Evolutionary conservation across 2,113 vertebrate species (phyloP).

Genomic region (Tenebrosternarchus preto): DNA sequence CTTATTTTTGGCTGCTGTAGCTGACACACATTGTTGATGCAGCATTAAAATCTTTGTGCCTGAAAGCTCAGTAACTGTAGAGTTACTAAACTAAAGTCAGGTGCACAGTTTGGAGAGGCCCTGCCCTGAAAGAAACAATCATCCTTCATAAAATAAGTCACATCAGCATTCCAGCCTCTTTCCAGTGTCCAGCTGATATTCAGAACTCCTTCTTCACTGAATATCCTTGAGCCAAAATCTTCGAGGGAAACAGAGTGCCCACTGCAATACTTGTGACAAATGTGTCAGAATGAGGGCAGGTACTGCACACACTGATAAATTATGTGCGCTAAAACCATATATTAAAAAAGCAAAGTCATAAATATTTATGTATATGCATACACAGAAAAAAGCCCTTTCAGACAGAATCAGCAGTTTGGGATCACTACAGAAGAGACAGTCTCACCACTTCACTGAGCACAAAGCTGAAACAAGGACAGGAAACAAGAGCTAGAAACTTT

Average conservation of each 20-base stretch:
- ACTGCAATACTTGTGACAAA: neutral
- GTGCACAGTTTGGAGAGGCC: neutral
- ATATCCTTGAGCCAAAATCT: neutral
- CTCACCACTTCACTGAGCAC: neutral
- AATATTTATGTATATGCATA: constrained; percentile 14
- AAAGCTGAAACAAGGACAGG: constrained; percentile 17
- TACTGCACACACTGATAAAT: neutral
- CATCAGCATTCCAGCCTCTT: too few species aligned
- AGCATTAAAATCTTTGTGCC: too few species aligned
- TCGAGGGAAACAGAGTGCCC: neutral
- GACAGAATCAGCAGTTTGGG: constrained; percentile 1
- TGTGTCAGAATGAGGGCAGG: neutral
- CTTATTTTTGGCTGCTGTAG: too few species aligned
- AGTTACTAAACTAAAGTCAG: neutral
- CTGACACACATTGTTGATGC: too few species aligned
- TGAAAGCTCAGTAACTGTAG: too few species aligned
- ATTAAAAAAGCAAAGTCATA: neutral
- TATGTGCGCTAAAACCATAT: neutral
- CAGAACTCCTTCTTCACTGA: neutral
- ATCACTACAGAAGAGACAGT: constrained; percentile 7
- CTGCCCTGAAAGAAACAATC: too few species aligned
- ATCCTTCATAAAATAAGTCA: too few species aligned
- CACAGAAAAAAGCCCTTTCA: neutral
- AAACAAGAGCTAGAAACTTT: too few species aligned
- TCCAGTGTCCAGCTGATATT: neutral